These are phyloP conservation scores for Nothoprocta pentlandii DNA, from an alignment of 2,113 vertebrate genomes.

Conservation along the genomic window DNA sequence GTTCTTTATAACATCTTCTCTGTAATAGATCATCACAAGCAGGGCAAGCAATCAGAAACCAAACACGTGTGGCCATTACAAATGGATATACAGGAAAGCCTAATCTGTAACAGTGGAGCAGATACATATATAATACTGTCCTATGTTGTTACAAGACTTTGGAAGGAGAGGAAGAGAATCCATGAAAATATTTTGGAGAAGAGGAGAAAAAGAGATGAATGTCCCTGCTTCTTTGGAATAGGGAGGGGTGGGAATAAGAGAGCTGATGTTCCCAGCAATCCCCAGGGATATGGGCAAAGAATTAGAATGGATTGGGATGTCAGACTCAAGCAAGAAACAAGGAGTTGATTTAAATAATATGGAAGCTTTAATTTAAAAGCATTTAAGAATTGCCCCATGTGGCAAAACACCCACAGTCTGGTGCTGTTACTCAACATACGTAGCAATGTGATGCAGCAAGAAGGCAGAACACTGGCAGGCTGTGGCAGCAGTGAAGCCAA, in stretches of 20 bases:
- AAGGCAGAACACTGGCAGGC: not conserved
- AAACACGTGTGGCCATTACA: not conserved
- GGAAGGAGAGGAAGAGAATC: not conserved
- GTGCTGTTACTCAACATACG: not conserved
- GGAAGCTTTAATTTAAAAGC: not conserved
- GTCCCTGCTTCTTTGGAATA: not conserved
- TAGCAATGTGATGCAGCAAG: not conserved
- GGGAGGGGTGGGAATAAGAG: not conserved
- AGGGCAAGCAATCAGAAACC: not conserved
- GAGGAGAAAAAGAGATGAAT: not conserved
- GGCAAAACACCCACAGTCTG: not conserved
- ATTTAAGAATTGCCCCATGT: not conserved
- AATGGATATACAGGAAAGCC: not conserved
- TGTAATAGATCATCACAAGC: not conserved
- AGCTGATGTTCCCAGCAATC: not conserved
- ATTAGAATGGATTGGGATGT: not conserved
- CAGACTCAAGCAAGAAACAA: not conserved
- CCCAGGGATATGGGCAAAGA: rapidly evolving
- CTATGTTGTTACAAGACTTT: not conserved
- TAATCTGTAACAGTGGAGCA: not conserved
- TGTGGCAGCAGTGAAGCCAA: not conserved
- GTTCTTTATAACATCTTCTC: not conserved
- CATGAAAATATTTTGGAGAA: not conserved
- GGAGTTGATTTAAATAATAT: not conserved
- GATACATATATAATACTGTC: not conserved